Percentiles rank a stretch among this genome's conserved stretches.
These are phyloP conservation scores for Sarcophaga carnaria DNA, from an alignment of 2,888 invertebrate species.

Conservation along the genomic window DNA sequence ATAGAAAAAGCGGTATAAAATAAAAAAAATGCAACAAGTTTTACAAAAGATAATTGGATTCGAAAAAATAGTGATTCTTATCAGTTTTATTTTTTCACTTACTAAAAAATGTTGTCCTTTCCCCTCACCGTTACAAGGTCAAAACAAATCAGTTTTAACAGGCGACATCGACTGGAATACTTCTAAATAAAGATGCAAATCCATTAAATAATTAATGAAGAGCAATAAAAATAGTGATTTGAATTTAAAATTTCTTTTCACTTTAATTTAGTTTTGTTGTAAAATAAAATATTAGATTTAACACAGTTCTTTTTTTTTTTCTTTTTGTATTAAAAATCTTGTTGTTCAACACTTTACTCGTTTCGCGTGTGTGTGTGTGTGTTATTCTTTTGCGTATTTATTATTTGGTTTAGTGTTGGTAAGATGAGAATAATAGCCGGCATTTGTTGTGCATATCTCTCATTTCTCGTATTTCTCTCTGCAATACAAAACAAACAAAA, in stretches of 20 bases:
- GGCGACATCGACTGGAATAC: background rate
- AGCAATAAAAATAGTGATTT: constrained; percentile 10
- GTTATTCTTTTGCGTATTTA: background rate
- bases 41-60: background rate
- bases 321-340: background rate
- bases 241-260: background rate
- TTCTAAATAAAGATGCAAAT: background rate
- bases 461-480: constrained; percentile 7
- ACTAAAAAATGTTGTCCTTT: no score
- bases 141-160: no score
- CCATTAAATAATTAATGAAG: background rate
- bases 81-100: background rate
- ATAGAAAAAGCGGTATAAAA: background rate
- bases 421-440: constrained; percentile 34
- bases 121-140: no score
- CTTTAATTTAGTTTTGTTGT: constrained; percentile 1
- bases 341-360: background rate
- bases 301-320: background rate
- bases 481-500: background rate
- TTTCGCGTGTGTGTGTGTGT: background rate
- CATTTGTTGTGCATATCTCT: constrained; percentile 11
- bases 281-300: background rate
- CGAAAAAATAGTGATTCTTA: background rate
- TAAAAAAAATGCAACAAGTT: background rate
- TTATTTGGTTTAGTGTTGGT: constrained; percentile 14